Conservation (phyloP, 2,113 vertebrate species). For the Orycteropus afer region DNA sequence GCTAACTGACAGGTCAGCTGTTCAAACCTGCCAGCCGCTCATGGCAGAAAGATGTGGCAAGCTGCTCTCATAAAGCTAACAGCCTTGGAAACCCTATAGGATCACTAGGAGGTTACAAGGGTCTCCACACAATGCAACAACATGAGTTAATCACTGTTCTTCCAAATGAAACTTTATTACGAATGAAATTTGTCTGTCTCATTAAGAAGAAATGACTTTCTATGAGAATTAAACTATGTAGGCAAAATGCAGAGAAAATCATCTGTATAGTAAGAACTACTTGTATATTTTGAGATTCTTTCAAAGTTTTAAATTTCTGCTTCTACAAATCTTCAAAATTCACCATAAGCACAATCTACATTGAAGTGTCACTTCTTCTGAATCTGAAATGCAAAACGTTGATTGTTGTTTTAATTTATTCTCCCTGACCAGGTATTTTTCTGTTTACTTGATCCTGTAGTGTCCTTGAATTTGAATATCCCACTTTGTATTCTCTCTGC, state of each 20-base stretch:
- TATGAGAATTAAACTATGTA: not conserved
- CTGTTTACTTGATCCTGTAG: constrained; percentile 17
- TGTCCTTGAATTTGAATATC: constrained; percentile 52
- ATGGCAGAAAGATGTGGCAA: not conserved
- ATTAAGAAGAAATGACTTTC: not conserved
- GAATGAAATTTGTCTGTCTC: not conserved
- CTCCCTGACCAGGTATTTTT: not conserved
- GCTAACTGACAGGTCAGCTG: not conserved
- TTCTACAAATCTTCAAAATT: not conserved
- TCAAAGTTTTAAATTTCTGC: not conserved
- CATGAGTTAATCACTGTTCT: not conserved
- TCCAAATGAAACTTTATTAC: not conserved
- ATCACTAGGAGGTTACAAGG: not conserved
- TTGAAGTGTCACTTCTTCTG: not conserved
- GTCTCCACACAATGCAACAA: not conserved
- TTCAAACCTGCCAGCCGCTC: not conserved
- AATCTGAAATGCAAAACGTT: not conserved
- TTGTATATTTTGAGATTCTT: not conserved
- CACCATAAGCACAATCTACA: not conserved
- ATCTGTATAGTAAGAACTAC: not conserved
- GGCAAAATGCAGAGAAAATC: not conserved
- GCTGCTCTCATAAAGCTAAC: not conserved
- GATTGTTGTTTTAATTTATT: not conserved
- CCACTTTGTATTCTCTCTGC: not conserved
- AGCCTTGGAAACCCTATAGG: not conserved